phyloP scores from a whole-genome alignment of 2,888 invertebrate genomes.

The Pandemis heparana region DNA sequence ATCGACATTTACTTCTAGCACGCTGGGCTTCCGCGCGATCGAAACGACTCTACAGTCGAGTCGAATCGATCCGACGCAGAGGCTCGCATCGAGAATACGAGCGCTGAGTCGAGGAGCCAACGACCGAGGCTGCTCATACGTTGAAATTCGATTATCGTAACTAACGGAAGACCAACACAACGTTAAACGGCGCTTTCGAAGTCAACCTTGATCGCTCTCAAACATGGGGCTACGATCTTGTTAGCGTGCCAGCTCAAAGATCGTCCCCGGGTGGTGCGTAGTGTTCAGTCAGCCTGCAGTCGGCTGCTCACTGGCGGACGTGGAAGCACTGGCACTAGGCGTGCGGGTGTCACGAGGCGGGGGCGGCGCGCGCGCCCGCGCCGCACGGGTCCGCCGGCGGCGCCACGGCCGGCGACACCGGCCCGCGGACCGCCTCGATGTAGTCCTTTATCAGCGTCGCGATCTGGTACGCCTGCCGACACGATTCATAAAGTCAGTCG shows the following conservation, averaged over 20 bases:
- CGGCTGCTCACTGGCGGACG: slow-evolving; percentile 69
- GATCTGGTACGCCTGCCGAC: slow-evolving; percentile 94
- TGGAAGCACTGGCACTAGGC: slow-evolving; percentile 86
- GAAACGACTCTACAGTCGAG: slow-evolving; percentile 45
- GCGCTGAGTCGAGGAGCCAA: slow-evolving; percentile 12
- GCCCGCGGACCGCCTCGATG: slow-evolving; percentile 83
- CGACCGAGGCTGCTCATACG: slow-evolving; percentile 13
- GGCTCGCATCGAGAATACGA: background rate
- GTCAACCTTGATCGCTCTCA: background rate
- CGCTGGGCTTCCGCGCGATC: slow-evolving; percentile 53
- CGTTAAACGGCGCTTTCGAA: slow-evolving; percentile 11
- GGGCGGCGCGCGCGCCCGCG: slow-evolving; percentile 45
- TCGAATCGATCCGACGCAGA: slow-evolving; percentile 23
- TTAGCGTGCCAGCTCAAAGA: background rate
- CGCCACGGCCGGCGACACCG: slow-evolving; percentile 76
- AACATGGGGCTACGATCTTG: background rate
- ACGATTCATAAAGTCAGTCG: background rate
- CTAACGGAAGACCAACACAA: slow-evolving; percentile 36
- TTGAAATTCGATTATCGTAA: slow-evolving; percentile 10
- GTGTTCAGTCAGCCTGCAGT: slow-evolving; percentile 17
- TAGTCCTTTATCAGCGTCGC: slow-evolving; percentile 97
- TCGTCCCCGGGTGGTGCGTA: no score
- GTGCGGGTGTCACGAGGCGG: slow-evolving; percentile 77
- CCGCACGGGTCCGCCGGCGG: slow-evolving; percentile 56
- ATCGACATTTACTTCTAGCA: slow-evolving; percentile 70